Evolutionary conservation across 2,888 invertebrate species (phyloP).

Genomic region (Dysmachus trigonus): DNA sequence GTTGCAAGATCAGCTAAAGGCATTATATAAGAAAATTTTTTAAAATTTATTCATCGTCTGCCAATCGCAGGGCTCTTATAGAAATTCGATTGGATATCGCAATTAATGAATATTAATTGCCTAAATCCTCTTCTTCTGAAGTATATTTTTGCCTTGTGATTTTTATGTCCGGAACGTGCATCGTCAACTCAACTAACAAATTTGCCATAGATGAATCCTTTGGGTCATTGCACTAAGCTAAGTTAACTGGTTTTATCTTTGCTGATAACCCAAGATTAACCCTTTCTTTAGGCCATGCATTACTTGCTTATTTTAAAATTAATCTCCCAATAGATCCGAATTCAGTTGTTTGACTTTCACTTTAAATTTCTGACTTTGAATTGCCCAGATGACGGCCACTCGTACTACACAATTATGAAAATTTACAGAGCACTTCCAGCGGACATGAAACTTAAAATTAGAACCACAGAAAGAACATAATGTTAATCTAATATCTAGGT

Average conservation of each 20-base stretch:
- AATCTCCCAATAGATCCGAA: too few species aligned
- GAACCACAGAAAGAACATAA: too few species aligned
- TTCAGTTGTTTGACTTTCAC: too few species aligned
- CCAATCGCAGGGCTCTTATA: neutral
- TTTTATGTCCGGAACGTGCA: neutral
- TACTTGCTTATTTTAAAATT: too few species aligned
- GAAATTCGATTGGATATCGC: neutral
- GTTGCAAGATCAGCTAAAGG: neutral
- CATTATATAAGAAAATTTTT: neutral
- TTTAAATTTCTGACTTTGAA: neutral
- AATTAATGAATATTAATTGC: neutral
- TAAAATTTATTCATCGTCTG: neutral
- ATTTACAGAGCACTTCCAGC: too few species aligned
- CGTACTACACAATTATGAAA: too few species aligned
- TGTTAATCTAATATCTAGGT: too few species aligned
- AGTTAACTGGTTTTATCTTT: neutral
- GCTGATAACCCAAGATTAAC: neutral
- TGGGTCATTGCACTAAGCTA: neutral
- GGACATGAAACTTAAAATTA: too few species aligned
- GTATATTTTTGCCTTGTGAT: neutral
- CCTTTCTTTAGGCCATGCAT: neutral
- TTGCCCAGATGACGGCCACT: neutral
- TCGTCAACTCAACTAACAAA: neutral
- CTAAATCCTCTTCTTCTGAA: neutral
- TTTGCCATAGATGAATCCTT: neutral